Conservation (phyloP, 2,888 invertebrate genomes). For the Lasius platythorax region DNA sequence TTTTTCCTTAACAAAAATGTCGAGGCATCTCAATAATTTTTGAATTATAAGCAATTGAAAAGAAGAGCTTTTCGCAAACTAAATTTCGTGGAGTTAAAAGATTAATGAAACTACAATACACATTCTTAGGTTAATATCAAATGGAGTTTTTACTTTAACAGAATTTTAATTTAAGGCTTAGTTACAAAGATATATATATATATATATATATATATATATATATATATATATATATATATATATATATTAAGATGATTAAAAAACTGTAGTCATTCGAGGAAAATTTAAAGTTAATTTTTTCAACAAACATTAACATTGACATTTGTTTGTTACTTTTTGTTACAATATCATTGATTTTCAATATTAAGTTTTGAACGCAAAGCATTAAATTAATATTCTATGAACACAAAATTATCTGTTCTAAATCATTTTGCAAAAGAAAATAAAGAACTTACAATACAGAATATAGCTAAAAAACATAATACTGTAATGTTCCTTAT, state of each 20-base stretch:
- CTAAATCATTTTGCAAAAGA: slow-evolving; percentile 2
- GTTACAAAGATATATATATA: not conserved
- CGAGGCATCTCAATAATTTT: no score
- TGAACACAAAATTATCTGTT: not conserved
- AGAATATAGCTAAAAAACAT: not conserved
- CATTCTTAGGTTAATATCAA: no score
- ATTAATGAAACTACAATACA: no score
- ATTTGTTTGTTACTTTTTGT: not conserved
- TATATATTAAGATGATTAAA: not conserved
- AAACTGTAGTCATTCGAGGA: not conserved
- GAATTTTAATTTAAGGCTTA: no score
- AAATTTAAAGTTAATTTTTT: not conserved
- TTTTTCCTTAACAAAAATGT: no score
- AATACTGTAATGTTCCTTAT: slow-evolving; percentile 6
- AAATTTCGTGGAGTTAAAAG: no score
- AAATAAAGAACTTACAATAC: not conserved
- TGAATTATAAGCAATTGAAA: no score
- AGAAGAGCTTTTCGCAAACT: no score
- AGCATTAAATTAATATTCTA: not conserved
- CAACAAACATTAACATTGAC: not conserved
- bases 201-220: not conserved
- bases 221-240: not conserved
- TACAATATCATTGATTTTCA: not conserved
- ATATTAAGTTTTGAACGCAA: not conserved
- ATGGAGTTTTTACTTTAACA: no score